Evolutionary conservation across 37 sponge, comb jelly and placozoan species (phyloP).

Genomic region (Trichoplax adhaerens): DNA sequence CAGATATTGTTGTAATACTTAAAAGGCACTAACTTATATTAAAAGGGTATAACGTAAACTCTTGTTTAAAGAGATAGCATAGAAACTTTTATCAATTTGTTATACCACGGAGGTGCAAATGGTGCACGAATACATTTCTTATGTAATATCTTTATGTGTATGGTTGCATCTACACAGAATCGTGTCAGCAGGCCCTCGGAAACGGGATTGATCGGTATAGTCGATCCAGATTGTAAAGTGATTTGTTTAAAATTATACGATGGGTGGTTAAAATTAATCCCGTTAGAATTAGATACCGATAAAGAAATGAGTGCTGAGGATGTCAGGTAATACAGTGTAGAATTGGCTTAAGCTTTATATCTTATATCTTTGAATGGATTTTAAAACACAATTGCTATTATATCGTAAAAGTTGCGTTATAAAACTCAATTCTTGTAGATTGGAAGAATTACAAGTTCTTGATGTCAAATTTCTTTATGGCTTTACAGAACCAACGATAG

Average conservation of each 20-base stretch:
- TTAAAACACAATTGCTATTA: neutral
- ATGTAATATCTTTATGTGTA: no score
- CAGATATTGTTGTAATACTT: no score
- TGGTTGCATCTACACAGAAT: slow-evolving; percentile 13
- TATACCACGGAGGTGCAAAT: neutral
- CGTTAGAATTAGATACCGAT: slow-evolving; percentile 24
- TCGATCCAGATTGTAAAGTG: slow-evolving; percentile 59
- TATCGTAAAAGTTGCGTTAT: neutral
- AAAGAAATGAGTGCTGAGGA: slow-evolving; percentile 22
- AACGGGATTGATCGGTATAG: slow-evolving; percentile 24
- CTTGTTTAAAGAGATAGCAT: no score
- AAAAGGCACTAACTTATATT: no score
- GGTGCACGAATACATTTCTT: neutral
- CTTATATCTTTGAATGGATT: no score
- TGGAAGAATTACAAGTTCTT: slow-evolving; percentile 9
- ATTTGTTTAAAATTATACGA: slow-evolving; percentile 58
- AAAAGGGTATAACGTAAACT: no score
- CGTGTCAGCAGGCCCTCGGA: slow-evolving; percentile 47
- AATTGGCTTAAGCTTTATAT: no score
- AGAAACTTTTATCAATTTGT: no score
- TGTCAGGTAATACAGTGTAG: neutral
- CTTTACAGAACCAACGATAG: slow-evolving; percentile 14
- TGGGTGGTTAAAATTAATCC: slow-evolving; percentile 59
- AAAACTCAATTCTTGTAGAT: slow-evolving; percentile 4
- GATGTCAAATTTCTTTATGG: slow-evolving; percentile 18